Evolutionary conservation across 2,113 vertebrate species (phyloP), one percentile per base, ranked within the genome.

Genomic region (Thamnaconus septentrionalis): DNA sequence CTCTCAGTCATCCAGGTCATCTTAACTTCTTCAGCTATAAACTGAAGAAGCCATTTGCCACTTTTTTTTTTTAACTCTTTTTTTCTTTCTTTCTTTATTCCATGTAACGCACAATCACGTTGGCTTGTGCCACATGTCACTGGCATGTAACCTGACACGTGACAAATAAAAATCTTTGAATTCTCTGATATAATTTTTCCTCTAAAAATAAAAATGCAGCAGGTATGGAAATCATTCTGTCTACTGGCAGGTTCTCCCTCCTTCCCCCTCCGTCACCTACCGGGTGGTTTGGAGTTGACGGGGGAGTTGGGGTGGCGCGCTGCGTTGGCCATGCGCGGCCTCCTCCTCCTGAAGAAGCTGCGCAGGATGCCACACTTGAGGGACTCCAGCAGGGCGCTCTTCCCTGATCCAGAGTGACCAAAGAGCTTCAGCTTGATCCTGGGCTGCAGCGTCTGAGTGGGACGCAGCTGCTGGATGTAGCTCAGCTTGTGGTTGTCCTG

Each of bases 391-490:
- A 99, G 91, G 0, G 94, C 92, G 61, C 95, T 98, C 71, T 99
- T 99, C 31, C 97, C 97, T 0, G 94, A 66, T 0, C 93, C 94
- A 0, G 93, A 92, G 69, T 97, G 92, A 45, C 97, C 97, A 3
- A 98, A 96, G 59, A 99, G 85, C 81, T 99, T 99, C 43, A 99
- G 91, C 71, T 98, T 99, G 83, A 98, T 93, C 42, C 94, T 85
- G 0, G 94, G 92, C 75, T 98, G 96, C 0, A 91, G 87, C 5
- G 88, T 94, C 87, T 94, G 95, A 0, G 93, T 93, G 73, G 94
- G 92, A 42, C 94, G 90, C 69, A 99, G 93, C 73, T 98, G 96
- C 88, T 98, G 96, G 83, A 96, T 93, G 86, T 95, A 98, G 73
- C 93, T 89, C 9, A 87, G 88, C 53, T 95, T 93, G 73, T 96